phyloP scores from a whole-genome alignment of 2,888 invertebrate genomes.

The Lasioglossum lativentre region DNA sequence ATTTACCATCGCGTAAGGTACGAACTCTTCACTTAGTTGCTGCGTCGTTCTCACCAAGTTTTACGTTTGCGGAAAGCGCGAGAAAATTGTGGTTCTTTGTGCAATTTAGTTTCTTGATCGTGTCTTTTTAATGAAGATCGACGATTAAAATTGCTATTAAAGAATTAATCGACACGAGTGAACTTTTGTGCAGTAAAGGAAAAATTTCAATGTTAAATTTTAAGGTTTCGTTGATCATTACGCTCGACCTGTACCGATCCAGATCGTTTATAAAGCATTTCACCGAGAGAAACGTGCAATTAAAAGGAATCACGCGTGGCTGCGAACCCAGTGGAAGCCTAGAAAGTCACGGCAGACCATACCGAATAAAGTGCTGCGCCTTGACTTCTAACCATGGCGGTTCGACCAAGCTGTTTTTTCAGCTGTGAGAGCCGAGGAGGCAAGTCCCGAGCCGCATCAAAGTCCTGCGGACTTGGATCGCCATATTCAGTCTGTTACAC shows the following conservation, averaged over 20 bases:
- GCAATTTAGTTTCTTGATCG: neutral
- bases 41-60: neutral
- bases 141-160: too few relatives aligned
- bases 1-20: neutral
- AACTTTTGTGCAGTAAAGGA: neutral
- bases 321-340: slow-evolving; percentile 29
- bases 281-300: slow-evolving; percentile 38
- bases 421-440: slow-evolving; percentile 19
- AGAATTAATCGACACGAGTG: too few relatives aligned
- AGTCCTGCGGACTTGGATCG: slow-evolving; percentile 43
- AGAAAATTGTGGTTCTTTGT: neutral
- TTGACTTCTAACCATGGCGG: slow-evolving; percentile 50
- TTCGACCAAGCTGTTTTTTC: slow-evolving; percentile 35
- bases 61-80: neutral
- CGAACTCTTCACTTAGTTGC: neutral
- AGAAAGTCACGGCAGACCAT: slow-evolving; percentile 55
- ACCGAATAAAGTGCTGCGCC: slow-evolving; percentile 63
- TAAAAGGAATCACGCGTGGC: slow-evolving; percentile 38
- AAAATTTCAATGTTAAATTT: too few relatives aligned
- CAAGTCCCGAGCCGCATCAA: slow-evolving; percentile 50
- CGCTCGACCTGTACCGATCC: neutral
- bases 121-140: neutral
- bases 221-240: neutral
- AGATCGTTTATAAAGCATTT: slow-evolving; percentile 1
- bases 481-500: slow-evolving; percentile 62